Evolutionary conservation across 92 coral and sea anemone species (phyloP).

Genomic region (Epizoanthus stellaris): DNA sequence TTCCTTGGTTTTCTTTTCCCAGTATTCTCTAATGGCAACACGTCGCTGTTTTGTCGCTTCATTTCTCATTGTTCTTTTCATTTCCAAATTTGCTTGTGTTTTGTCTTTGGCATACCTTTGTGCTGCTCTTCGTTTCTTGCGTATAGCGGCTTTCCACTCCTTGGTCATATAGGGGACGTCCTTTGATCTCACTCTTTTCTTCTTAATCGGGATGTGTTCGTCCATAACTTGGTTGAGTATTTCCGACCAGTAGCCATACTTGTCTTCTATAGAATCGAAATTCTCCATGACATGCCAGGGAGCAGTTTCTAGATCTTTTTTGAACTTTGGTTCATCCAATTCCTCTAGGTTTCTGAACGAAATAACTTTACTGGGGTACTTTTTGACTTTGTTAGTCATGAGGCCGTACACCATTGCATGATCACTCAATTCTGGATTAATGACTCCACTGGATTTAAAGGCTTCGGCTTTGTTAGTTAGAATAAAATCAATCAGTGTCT

Average conservation of each 20-base stretch:
- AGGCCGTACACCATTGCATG: slow-evolving; percentile 3
- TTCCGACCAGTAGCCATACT: slow-evolving; percentile 40
- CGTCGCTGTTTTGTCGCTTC: slow-evolving; percentile 30
- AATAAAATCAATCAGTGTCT: not conserved
- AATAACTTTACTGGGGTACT: not conserved
- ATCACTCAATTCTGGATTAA: slow-evolving; percentile 2
- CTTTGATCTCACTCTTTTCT: slow-evolving; percentile 23
- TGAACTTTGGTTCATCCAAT: too few species aligned
- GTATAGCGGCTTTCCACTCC: slow-evolving; percentile 40
- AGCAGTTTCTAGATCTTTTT: not conserved
- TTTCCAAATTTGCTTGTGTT: slow-evolving; percentile 27
- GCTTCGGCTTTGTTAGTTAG: slow-evolving; percentile 11
- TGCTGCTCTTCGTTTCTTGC: slow-evolving; percentile 42
- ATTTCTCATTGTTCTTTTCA: slow-evolving; percentile 46
- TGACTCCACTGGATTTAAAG: slow-evolving; percentile 14
- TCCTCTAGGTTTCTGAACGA: not conserved
- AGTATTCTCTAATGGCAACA: too few species aligned
- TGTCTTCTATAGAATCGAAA: slow-evolving; percentile 38
- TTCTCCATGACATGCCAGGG: slow-evolving; percentile 50
- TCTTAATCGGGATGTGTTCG: slow-evolving; percentile 46
- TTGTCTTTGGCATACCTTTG: slow-evolving; percentile 30
- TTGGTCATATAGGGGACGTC: slow-evolving; percentile 50
- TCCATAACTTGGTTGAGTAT: slow-evolving; percentile 22
- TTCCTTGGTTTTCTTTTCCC: too few species aligned
- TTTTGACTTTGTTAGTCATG: not conserved